Evolutionary conservation across 2,888 invertebrate genomes (phyloP).

Genomic region (Trachelus stipa): DNA sequence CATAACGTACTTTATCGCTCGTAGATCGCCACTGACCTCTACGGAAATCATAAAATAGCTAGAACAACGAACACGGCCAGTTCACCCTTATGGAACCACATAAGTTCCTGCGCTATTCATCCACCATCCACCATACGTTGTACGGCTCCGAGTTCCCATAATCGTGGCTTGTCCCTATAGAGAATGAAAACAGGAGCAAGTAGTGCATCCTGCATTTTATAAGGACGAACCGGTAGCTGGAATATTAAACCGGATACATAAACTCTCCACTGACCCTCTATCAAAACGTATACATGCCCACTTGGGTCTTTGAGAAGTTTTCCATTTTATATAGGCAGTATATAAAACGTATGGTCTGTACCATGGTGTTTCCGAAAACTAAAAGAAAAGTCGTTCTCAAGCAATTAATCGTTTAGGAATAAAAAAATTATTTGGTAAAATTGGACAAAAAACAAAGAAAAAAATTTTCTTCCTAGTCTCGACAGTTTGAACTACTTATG

Average conservation of each 20-base stretch:
- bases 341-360: neutral
- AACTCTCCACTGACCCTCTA: slow-evolving; percentile 1
- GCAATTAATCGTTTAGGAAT: neutral
- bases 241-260: slow-evolving; percentile 5
- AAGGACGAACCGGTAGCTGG: slow-evolving; percentile 1
- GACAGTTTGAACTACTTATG: neutral
- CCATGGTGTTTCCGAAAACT: neutral
- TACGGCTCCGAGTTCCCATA: slow-evolving; percentile 3
- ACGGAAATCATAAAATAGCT: slow-evolving; percentile 5
- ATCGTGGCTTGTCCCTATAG: neutral
- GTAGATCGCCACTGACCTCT: slow-evolving; percentile 1
- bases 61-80: neutral
- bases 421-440: neutral
- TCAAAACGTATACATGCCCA: neutral
- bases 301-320: neutral
- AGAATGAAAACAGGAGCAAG: neutral
- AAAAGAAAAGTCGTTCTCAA: neutral
- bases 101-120: neutral
- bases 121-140: neutral
- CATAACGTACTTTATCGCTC: slow-evolving; percentile 5
- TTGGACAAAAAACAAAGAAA: neutral
- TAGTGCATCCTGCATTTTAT: neutral
- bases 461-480: neutral
- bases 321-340: neutral
- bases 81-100: neutral